These are phyloP conservation scores for Octonoba sinensis DNA, from an alignment of 2,888 invertebrate genomes.

Conservation along the genomic window DNA sequence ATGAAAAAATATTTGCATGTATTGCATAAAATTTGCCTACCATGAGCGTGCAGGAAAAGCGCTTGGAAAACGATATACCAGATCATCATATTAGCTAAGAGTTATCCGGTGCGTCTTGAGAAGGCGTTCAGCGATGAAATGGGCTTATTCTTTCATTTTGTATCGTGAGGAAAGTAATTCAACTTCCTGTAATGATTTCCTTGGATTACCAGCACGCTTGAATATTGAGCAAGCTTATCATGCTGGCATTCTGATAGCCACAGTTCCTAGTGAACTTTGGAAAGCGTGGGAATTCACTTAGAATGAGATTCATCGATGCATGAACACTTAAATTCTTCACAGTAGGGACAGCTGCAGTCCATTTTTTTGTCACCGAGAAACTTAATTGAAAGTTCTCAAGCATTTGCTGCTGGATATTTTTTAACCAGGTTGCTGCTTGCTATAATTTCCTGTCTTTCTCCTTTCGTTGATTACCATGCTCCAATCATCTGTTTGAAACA, in stretches of 20 bases:
- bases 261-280: too few relatives aligned
- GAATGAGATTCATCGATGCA: too few relatives aligned
- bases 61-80: constrained; percentile 37
- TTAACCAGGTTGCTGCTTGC: too few relatives aligned
- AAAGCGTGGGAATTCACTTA: too few relatives aligned
- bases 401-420: too few relatives aligned
- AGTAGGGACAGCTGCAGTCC: too few relatives aligned
- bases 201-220: constrained; percentile 31
- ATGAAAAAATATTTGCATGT: background rate
- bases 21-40: constrained; percentile 16
- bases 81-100: constrained; percentile 20
- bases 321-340: too few relatives aligned
- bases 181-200: constrained; percentile 57
- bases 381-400: too few relatives aligned
- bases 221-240: constrained; percentile 20
- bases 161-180: constrained; percentile 44
- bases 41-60: constrained; percentile 24
- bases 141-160: constrained; percentile 35
- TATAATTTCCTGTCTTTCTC: too few relatives aligned
- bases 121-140: constrained; percentile 35
- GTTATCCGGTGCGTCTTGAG: constrained; percentile 5
- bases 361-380: too few relatives aligned
- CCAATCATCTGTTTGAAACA: too few relatives aligned
- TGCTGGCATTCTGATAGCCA: constrained; percentile 14
- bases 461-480: too few relatives aligned